Conservation (phyloP, 2,888 invertebrate genomes). For the Cephus runcator region DNA sequence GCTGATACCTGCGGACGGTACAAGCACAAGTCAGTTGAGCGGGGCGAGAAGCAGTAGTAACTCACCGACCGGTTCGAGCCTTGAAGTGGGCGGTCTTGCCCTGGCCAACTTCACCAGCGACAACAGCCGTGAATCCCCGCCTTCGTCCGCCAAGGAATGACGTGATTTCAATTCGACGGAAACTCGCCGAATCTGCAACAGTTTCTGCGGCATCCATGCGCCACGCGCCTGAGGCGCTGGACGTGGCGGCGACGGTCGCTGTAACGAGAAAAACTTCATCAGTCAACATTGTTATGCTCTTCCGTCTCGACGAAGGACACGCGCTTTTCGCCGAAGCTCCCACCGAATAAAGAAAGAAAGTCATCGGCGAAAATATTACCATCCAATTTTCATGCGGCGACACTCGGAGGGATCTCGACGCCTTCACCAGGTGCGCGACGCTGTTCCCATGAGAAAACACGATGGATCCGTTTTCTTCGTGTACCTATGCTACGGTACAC, state of each 20-base stretch:
- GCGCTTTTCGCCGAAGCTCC: neutral
- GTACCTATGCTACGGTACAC: neutral
- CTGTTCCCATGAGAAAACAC: neutral
- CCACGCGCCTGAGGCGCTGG: neutral
- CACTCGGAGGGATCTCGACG: neutral
- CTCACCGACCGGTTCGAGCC: slow-evolving; percentile 57
- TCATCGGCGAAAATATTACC: neutral
- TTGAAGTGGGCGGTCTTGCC: slow-evolving; percentile 48
- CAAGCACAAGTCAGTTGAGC: slow-evolving; percentile 58
- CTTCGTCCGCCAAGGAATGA: slow-evolving; percentile 57
- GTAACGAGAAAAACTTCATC: neutral
- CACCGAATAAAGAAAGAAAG: neutral
- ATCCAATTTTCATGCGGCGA: neutral
- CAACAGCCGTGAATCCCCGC: slow-evolving; percentile 76
- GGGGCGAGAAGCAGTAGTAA: slow-evolving; percentile 59
- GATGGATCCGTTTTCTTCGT: neutral
- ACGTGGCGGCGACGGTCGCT: neutral
- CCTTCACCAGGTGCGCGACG: neutral
- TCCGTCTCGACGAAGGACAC: neutral
- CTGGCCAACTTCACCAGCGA: slow-evolving; percentile 70
- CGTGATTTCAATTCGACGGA: slow-evolving; percentile 12
- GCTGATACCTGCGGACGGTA: slow-evolving; percentile 73
- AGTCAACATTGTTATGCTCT: neutral
- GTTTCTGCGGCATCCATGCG: neutral
- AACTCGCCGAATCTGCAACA: neutral